These are phyloP conservation scores for Sebastes paucispinis DNA, from an alignment of 2,797 vertebrate species.

Conservation along the genomic window DNA sequence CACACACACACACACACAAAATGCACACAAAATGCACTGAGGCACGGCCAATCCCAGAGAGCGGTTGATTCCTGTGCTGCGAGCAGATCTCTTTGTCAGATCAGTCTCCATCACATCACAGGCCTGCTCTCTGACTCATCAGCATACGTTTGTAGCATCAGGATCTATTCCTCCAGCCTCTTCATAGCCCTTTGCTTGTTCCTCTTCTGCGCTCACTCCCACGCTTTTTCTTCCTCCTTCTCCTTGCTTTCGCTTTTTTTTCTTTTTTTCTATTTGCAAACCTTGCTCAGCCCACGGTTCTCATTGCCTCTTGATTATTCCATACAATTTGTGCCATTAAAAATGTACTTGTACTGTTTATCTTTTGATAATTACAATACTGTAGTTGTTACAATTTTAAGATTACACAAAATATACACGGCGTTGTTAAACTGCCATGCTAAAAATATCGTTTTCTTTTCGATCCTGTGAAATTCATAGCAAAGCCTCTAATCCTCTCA, in stretches of 20 bases:
- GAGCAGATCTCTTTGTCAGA: slow-evolving; percentile 70
- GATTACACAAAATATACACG: not conserved
- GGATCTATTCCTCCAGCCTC: slow-evolving; percentile 59
- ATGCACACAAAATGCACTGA: slow-evolving; percentile 11
- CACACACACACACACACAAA: not conserved
- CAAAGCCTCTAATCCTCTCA: slow-evolving; percentile 25
- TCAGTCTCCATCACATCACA: slow-evolving; percentile 71
- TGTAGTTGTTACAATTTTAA: not conserved
- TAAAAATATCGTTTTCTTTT: not conserved
- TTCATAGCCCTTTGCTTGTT: slow-evolving; percentile 44
- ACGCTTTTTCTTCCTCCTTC: slow-evolving; percentile 42
- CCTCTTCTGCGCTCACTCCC: slow-evolving; percentile 50
- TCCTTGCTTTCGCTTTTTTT: slow-evolving; percentile 39
- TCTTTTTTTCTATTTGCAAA: slow-evolving; percentile 16
- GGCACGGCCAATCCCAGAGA: slow-evolving; percentile 54
- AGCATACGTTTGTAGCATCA: slow-evolving; percentile 69
- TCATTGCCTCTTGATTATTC: slow-evolving; percentile 11
- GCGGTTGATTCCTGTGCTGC: slow-evolving; percentile 46
- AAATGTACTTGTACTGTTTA: not conserved
- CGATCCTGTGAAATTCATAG: slow-evolving; percentile 19
- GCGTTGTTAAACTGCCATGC: not conserved
- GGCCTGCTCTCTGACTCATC: slow-evolving; percentile 71
- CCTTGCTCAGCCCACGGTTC: slow-evolving; percentile 3
- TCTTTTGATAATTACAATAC: not conserved
- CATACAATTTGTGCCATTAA: not conserved